A percentile compares a stretch with the other conserved stretches of the same genome.
Evolutionary conservation across 2,113 vertebrate genomes (phyloP).

Genomic region (Etheostoma cragini): DNA sequence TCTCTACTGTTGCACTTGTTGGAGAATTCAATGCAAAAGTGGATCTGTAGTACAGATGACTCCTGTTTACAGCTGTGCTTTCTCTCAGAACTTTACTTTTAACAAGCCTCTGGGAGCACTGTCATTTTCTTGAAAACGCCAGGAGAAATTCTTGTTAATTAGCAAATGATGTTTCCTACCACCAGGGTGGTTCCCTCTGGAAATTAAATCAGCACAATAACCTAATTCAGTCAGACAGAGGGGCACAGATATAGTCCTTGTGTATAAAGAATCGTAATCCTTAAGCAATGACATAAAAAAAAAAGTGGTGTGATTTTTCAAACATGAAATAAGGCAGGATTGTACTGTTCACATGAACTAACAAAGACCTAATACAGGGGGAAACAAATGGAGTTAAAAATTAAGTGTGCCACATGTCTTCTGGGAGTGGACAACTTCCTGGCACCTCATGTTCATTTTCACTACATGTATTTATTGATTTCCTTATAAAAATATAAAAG

Average conservation of each 20-base stretch:
- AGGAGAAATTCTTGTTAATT: constrained; percentile 79
- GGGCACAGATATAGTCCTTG: constrained; percentile 9
- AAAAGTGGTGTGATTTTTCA: not conserved
- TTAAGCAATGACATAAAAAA: constrained; percentile 19
- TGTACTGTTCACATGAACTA: not conserved
- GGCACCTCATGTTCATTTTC: not conserved
- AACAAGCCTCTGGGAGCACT: constrained; percentile 52
- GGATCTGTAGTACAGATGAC: not conserved
- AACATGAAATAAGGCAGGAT: not conserved
- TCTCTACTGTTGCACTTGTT: not conserved
- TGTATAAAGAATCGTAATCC: constrained; percentile 33
- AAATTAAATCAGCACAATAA: constrained; percentile 79
- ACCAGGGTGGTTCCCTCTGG: constrained; percentile 70
- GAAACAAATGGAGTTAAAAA: constrained; percentile 20
- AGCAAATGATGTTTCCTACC: constrained; percentile 72
- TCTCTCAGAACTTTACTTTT: constrained; percentile 57
- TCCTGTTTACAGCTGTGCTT: constrained; percentile 62
- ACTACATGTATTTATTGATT: not conserved
- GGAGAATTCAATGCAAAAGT: constrained; percentile 6
- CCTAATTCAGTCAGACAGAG: constrained; percentile 72
- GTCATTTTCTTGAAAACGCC: constrained; percentile 69
- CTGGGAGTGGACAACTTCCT: not conserved
- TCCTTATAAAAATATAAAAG: not conserved
- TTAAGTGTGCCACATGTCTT: not conserved
- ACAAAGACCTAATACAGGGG: not conserved